Conservation (phyloP, 2,797 vertebrate genomes). For the Mycteria americana region DNA sequence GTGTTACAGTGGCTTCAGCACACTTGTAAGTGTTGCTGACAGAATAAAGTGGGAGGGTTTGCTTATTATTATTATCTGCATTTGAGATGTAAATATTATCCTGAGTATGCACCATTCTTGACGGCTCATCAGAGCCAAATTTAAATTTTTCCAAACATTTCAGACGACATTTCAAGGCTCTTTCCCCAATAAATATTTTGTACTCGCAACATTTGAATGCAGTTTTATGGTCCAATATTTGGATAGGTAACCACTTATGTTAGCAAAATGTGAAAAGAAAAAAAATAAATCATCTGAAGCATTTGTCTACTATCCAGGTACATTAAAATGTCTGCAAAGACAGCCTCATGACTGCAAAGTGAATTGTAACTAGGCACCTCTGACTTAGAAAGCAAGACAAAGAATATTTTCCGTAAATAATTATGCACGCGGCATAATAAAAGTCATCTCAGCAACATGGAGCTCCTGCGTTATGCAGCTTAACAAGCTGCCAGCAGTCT, state of each 20-base stretch:
- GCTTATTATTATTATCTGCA: background rate
- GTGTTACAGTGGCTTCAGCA: slow-evolving; percentile 25
- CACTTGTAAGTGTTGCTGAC: slow-evolving; percentile 26
- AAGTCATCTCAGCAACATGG: background rate
- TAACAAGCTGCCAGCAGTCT: slow-evolving; percentile 8
- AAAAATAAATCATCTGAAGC: background rate
- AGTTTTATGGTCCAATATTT: background rate
- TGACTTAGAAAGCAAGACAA: background rate
- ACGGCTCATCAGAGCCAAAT: background rate
- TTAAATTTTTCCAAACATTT: background rate
- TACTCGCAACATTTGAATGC: background rate
- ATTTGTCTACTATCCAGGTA: background rate
- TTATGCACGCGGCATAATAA: background rate
- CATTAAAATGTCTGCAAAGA: background rate
- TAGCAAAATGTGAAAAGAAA: background rate
- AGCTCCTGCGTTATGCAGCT: background rate
- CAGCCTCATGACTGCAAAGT: background rate
- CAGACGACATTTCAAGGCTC: background rate
- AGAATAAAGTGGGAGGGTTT: background rate
- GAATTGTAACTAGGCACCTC: background rate
- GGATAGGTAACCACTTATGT: background rate
- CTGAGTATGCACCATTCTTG: background rate
- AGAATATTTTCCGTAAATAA: background rate
- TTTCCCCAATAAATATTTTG: background rate
- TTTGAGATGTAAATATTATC: slow-evolving; percentile 36